Base-by-base conservation (phyloP, 1,140 invertebrate genomes). In the Phenacoccus solenopsis region DNA sequence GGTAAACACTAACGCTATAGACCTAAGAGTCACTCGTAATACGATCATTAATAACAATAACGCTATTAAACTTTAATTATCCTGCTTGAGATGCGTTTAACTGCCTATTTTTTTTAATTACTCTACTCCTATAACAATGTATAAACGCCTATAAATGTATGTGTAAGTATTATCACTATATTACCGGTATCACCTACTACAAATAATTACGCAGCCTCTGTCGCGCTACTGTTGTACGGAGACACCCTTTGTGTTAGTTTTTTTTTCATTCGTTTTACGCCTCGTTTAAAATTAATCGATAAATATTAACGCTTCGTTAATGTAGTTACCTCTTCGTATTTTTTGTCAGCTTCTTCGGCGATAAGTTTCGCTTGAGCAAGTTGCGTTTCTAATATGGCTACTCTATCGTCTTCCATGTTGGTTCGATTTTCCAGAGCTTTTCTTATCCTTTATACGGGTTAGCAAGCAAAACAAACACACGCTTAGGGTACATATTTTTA, bases 351-450 rank as follows among this genome's bases (percentile, higher is more conserved):
- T 83, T 98, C 96, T 82, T 98, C 94, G 74, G 96, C 95, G 81
- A 97, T 96, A 80, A 93, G 87, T 84, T 96, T 96, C 78, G 96
- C 95, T 81, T 98, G 94, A 73, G 93, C 86, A 78, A 98, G 86
- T 81, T 97, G 93, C 73, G 91, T 87, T 82, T 98, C 96, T 84
- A 98, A 83, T 74, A 93, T 88, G 77, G 89, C 87, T 78, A 98
- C 93, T 80, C 94, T 86, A 82, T 98, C 95, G 79, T 98, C 96
- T 84, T 98, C 96, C 91, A 97, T 95, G 82, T 97, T 97, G 79
- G 93, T 96, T 82, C 94, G 88, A 81, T 97, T 97, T 86, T 98
- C 95, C 82, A 98, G 86, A 75, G 94, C 93, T 89, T 98, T 98
- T 83, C 95, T 90, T 89, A 95, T 95, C 90, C 94, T 97, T 68